Evolutionary conservation across 2,797 vertebrate genomes (phyloP).

Genomic region (Amazona ochrocephala): DNA sequence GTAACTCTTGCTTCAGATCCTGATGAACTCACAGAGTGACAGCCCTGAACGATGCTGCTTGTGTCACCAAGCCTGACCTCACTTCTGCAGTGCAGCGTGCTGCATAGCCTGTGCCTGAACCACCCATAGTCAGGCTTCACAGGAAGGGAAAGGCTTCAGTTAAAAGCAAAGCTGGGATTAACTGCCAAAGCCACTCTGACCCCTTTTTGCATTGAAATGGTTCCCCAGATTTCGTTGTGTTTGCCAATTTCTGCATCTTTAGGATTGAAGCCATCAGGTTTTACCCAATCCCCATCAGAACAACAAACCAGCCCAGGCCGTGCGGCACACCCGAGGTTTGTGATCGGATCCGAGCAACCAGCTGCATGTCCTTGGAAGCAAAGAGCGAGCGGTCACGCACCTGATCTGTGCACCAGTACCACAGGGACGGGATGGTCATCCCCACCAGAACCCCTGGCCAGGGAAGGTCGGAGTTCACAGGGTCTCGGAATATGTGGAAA

Average conservation of each 20-base stretch:
- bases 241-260: neutral
- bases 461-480: conserved; percentile 90
- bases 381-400: conserved; percentile 63
- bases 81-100: accelerated
- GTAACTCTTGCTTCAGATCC: neutral
- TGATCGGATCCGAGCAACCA: neutral
- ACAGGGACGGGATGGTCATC: conserved; percentile 93
- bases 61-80: neutral
- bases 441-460: conserved; percentile 94
- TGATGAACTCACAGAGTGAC: neutral
- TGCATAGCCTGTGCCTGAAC: neutral
- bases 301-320: neutral
- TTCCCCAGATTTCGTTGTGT: neutral
- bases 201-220: neutral
- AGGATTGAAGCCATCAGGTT: neutral
- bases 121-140: neutral
- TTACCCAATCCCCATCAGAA: neutral
- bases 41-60: neutral
- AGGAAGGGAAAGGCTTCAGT: neutral
- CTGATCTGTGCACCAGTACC: conserved; percentile 99
- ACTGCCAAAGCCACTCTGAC: neutral
- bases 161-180: neutral
- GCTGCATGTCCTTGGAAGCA: neutral
- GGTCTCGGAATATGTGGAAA: conserved; percentile 93
- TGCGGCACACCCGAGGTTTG: neutral